These are phyloP conservation scores for Atethmia centrago DNA, from an alignment of 2,888 invertebrate species.

Conservation along the genomic window DNA sequence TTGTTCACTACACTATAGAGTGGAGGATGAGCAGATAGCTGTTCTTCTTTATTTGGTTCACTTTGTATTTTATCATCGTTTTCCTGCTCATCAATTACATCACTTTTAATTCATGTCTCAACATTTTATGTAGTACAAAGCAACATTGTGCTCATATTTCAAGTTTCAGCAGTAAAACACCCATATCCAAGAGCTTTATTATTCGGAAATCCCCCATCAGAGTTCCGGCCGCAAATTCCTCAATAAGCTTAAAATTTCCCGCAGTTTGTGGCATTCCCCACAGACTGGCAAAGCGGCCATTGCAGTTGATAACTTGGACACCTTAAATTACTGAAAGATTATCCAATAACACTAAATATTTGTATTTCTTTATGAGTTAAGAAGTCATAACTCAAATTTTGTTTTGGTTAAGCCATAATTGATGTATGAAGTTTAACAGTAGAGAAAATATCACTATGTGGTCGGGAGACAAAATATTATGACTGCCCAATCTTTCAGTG, in stretches of 20 bases:
- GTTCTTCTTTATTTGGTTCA: background rate
- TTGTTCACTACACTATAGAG: background rate
- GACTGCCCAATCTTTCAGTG: background rate
- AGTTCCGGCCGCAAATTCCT: conserved; percentile 59
- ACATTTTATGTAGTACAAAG: background rate
- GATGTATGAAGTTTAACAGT: background rate
- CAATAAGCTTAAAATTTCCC: conserved; percentile 62
- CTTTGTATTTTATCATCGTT: background rate
- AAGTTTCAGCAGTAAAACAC: conserved; percentile 40
- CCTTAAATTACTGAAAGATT: conserved; percentile 43
- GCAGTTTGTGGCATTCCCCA: conserved; percentile 54
- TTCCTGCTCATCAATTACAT: background rate
- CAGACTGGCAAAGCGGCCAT: conserved; percentile 36
- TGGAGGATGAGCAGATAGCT: background rate
- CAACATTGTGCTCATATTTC: conserved; percentile 8
- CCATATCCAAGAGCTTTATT: conserved; percentile 48
- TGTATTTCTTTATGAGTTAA: conserved; percentile 2
- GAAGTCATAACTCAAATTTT: background rate
- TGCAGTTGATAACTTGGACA: conserved; percentile 49
- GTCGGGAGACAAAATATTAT: background rate
- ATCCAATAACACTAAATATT: conserved; percentile 31
- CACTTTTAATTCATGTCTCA: background rate
- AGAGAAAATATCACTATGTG: background rate
- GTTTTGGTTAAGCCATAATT: background rate
- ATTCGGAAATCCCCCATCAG: conserved; percentile 57